These are phyloP conservation scores for Tupiocoris notatus DNA, from an alignment of 2,888 invertebrate species.

Conservation along the genomic window DNA sequence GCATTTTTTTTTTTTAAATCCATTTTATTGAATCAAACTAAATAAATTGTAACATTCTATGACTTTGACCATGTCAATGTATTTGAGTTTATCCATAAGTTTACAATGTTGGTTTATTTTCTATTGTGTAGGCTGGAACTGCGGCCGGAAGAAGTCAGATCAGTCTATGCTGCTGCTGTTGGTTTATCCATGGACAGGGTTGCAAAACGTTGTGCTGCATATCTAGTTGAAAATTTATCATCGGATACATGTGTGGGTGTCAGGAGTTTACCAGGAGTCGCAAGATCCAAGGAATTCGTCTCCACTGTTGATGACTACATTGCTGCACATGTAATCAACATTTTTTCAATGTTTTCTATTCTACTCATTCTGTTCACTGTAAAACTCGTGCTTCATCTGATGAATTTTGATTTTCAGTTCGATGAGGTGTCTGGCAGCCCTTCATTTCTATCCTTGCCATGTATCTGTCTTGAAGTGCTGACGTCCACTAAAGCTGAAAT, in stretches of 20 bases:
- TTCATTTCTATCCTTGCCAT: slow-evolving; percentile 64
- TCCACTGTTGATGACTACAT: slow-evolving; percentile 69
- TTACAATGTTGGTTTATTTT: too few species aligned
- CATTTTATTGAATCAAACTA: too few species aligned
- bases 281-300: slow-evolving; percentile 59
- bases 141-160: slow-evolving; percentile 62
- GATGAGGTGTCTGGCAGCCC: slow-evolving; percentile 64
- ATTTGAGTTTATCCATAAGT: too few species aligned
- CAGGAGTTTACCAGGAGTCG: slow-evolving; percentile 60
- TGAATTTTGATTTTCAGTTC: slow-evolving; percentile 65
- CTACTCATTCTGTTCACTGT: not conserved
- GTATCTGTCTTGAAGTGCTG: slow-evolving; percentile 70
- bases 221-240: slow-evolving; percentile 65
- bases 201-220: slow-evolving; percentile 68
- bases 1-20: too few species aligned
- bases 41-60: too few species aligned
- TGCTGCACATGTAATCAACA: slow-evolving; percentile 60
- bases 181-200: slow-evolving; percentile 74
- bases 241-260: slow-evolving; percentile 61
- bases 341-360: too few species aligned
- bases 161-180: slow-evolving; percentile 76
- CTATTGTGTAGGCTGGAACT: slow-evolving; percentile 59
- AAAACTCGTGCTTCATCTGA: too few species aligned
- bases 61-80: too few species aligned
- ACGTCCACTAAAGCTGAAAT: slow-evolving; percentile 70